Evolutionary conservation across 2,797 vertebrate species (phyloP).

Genomic region (Paratrypauchen microcephalus): DNA sequence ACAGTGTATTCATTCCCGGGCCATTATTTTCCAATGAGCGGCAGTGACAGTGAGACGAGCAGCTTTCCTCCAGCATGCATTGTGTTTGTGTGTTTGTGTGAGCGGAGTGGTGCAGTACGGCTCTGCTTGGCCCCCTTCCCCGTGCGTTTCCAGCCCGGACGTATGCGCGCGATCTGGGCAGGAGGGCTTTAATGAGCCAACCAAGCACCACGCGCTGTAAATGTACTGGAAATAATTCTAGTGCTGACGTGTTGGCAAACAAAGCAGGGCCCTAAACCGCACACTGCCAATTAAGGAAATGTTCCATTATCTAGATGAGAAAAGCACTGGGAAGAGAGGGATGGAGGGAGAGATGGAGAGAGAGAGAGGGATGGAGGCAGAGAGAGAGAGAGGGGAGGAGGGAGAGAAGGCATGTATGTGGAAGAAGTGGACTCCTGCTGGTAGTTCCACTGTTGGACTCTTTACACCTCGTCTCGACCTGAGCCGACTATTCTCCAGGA

Average conservation of each 20-base stretch:
- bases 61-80: background rate
- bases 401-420: constrained; percentile 19
- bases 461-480: constrained; percentile 42
- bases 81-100: constrained; percentile 13
- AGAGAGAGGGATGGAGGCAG: background rate
- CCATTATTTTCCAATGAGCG: background rate
- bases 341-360: background rate
- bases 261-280: constrained; percentile 57
- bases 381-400: background rate
- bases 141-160: constrained; percentile 36
- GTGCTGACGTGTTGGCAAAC: constrained; percentile 72
- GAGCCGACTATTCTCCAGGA: constrained; percentile 46
- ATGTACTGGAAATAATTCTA: constrained; percentile 71
- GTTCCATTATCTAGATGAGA: constrained; percentile 76
- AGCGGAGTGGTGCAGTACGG: constrained; percentile 25
- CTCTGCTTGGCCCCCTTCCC: constrained; percentile 50
- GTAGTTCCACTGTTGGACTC: constrained; percentile 34
- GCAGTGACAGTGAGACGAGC: background rate
- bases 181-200: constrained; percentile 66
- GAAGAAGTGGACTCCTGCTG: constrained; percentile 35
- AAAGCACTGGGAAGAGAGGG: constrained; percentile 16
- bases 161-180: constrained; percentile 35
- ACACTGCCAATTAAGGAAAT: constrained; percentile 71
- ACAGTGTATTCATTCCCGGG: background rate
- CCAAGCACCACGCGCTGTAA: constrained; percentile 58